Percentiles rank a stretch among this genome's conserved stretches.
Evolutionary conservation across 92 coral and sea anemone species (phyloP).

Genomic region (Epizoanthus ramosus): DNA sequence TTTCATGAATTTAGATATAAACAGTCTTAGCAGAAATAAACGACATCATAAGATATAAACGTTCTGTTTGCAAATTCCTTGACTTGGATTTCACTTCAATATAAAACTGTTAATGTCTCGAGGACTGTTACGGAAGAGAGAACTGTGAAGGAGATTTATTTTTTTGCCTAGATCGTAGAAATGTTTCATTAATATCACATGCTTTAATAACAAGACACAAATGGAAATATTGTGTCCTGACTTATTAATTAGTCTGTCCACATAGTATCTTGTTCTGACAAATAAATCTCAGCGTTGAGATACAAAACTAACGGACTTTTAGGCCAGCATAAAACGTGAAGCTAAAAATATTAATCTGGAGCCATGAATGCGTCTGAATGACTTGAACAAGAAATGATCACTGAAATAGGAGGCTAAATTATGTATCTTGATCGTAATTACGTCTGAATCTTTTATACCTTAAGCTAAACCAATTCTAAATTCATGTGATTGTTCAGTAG

Average conservation of each 20-base stretch:
- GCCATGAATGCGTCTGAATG: neutral
- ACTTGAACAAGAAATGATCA: neutral
- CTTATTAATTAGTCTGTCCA: neutral
- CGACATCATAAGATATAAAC: neutral
- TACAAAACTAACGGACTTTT: too few species aligned
- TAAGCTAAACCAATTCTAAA: constrained; percentile 2
- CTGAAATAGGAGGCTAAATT: neutral
- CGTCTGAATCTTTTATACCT: neutral
- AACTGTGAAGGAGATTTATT: too few species aligned
- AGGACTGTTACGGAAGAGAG: neutral
- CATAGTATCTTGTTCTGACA: neutral
- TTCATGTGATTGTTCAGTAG: neutral
- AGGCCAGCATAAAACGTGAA: neutral
- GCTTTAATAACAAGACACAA: neutral
- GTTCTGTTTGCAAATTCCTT: neutral
- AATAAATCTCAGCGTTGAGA: too few species aligned
- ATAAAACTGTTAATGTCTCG: too few species aligned
- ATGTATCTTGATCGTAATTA: neutral
- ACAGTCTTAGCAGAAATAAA: neutral
- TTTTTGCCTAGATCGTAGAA: too few species aligned
- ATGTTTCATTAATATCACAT: neutral
- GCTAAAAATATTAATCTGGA: neutral
- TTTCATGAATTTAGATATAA: neutral
- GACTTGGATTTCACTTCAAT: neutral
- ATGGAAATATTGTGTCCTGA: too few species aligned